Base-by-base conservation (phyloP, 2,888 invertebrate species). In the Athripsodes cinereus region DNA sequence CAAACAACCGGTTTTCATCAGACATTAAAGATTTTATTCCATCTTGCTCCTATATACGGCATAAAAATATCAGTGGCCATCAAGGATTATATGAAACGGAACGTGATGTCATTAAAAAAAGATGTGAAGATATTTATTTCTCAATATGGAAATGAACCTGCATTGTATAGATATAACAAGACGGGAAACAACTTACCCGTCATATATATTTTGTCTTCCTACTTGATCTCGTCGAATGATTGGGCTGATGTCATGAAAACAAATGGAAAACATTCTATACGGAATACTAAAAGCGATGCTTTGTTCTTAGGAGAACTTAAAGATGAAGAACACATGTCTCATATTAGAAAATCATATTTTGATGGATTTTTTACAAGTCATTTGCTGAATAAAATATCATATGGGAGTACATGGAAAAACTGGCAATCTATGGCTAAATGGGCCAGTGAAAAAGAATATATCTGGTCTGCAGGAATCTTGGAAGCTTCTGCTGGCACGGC, bases 331-430 rank as follows among this genome's bases (percentile, higher is more conserved):
- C 81, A 83, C 65, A 71, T 73, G 57, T 72, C 72, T 62, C 78
- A 79, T 62, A 75, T 80, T 48, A 76, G 76, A 64, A 73, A 73
- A 57, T 75, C 77, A 1, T 72, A 76, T 60, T 79, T 79, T 63
- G 78, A 79, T 65, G 79, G 84, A 1, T 81, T 82, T 65, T 85
- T 85, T 69, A 84, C 84, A 1, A 84, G 85, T 65, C 84, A 84
- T 69, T 82, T 82, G 1, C 75, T 77, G 6, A 81, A 83, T 65
- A 79, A 81, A 6, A 84, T 83, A 66, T 79, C 81, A 26, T 81
- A 78, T 65, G 84, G 83, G 2, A 83, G 83, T 46, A 76, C 80
- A 0, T 81, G 78, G 79, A 79, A 78, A 65, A 78, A 79, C 65
- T 79, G 79, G 79, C 58, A 62, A 34, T 22, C 60, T 11, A 19